A percentile compares a stretch with the other conserved stretches of the same genome.
Evolutionary conservation across 1,140 invertebrate species (phyloP).

Genomic region (Eubasilissa regina): DNA sequence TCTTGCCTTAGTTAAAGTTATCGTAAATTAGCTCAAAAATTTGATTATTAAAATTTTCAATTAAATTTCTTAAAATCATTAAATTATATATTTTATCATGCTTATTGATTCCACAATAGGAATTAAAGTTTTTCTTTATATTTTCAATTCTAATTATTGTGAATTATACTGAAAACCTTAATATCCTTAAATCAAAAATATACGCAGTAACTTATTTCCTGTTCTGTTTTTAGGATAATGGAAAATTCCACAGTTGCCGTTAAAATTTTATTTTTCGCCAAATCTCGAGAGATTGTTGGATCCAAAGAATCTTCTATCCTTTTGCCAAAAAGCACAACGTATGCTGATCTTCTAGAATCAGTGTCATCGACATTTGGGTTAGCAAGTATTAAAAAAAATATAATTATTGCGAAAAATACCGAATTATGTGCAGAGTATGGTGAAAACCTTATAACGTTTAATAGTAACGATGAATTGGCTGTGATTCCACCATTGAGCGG

Average conservation of each 20-base stretch:
- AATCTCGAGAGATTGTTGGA: slow-evolving; percentile 86
- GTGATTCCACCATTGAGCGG: slow-evolving; percentile 92
- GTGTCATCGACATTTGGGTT: slow-evolving; percentile 78
- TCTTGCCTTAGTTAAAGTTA: too few relatives aligned
- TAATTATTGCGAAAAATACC: slow-evolving; percentile 88
- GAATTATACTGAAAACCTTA: too few relatives aligned
- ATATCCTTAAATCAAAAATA: neutral
- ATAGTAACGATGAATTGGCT: slow-evolving; percentile 83
- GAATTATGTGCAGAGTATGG: slow-evolving; percentile 76
- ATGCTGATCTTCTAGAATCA: slow-evolving; percentile 72
- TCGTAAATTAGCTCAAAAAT: too few relatives aligned
- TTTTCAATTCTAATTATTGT: too few relatives aligned
- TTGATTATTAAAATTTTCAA: too few relatives aligned
- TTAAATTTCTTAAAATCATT: too few relatives aligned
- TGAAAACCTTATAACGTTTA: slow-evolving; percentile 73
- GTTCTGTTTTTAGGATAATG: slow-evolving; percentile 32
- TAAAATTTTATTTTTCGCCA: slow-evolving; percentile 89
- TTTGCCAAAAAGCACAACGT: slow-evolving; percentile 71
- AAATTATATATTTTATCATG: too few relatives aligned
- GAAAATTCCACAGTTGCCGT: slow-evolving; percentile 68
- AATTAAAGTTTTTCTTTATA: too few relatives aligned
- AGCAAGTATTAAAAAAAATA: slow-evolving; percentile 77
- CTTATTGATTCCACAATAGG: too few relatives aligned
- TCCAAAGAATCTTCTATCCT: slow-evolving; percentile 71
- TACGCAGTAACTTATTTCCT: neutral